These are phyloP conservation scores for Drosophila nasuta DNA, from an alignment of 1,140 invertebrate genomes.

Conservation along the genomic window DNA sequence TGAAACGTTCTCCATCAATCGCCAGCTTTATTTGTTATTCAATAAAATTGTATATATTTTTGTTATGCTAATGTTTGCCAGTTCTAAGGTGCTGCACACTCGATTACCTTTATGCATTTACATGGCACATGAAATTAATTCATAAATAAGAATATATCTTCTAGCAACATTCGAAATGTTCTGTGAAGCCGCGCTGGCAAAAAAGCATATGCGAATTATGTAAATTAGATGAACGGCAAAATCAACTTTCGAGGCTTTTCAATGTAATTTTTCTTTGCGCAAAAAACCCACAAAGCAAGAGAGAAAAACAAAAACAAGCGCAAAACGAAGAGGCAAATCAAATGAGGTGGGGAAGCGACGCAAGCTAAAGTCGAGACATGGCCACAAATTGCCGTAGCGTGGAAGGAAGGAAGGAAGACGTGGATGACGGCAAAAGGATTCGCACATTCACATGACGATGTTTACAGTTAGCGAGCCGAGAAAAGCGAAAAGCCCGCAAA, in stretches of 20 bases:
- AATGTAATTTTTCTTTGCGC: constrained; percentile 62
- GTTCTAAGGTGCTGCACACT: constrained; percentile 31
- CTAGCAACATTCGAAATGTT: constrained; percentile 56
- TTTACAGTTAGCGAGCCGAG: constrained; percentile 47
- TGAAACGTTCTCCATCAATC: constrained; percentile 13
- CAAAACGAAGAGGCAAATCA: constrained; percentile 26
- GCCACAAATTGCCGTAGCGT: constrained; percentile 29
- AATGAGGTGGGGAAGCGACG: constrained; percentile 2
- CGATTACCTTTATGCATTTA: constrained; percentile 78
- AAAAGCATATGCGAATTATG: constrained; percentile 75
- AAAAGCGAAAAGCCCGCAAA: constrained; percentile 78
- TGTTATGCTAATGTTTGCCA: constrained; percentile 24
- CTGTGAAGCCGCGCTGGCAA: constrained; percentile 29
- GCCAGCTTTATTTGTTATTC: background rate
- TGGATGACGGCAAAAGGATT: constrained; percentile 57
- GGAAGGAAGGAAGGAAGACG: background rate
- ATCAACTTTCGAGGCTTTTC: constrained; percentile 76
- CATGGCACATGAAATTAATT: constrained; percentile 74
- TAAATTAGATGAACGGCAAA: constrained; percentile 73
- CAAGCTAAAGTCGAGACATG: constrained; percentile 28
- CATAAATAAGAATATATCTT: constrained; percentile 72
- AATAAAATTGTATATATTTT: constrained; percentile 31
- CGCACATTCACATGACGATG: constrained; percentile 62
- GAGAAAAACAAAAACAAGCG: constrained; percentile 17
- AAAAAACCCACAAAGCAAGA: constrained; percentile 1